Percentiles rank a stretch among this genome's conserved stretches.
Conservation (phyloP, 2,797 vertebrate species). For the Pelodytes ibericus region DNA sequence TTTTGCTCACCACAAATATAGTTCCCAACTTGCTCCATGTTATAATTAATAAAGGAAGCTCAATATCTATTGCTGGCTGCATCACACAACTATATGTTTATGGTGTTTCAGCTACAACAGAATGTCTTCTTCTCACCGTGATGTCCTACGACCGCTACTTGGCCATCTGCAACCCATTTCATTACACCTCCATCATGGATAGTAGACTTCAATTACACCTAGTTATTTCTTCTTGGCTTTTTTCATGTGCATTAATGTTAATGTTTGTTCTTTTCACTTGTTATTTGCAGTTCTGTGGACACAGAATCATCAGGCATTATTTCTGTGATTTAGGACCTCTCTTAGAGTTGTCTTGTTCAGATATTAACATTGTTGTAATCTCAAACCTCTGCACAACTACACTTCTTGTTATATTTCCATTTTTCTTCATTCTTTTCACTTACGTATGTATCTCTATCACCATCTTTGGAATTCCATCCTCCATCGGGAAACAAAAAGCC, state of each 20-base stretch:
- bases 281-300: not conserved
- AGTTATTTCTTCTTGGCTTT: not conserved
- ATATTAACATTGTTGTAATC: not conserved
- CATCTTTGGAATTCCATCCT: slow-evolving; percentile 54
- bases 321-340: not conserved
- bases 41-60: not conserved
- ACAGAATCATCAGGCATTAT: not conserved
- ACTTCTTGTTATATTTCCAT: not conserved
- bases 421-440: slow-evolving; percentile 35
- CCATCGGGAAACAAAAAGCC: slow-evolving; percentile 53
- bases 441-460: slow-evolving; percentile 38
- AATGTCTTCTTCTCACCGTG: slow-evolving; percentile 50
- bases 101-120: slow-evolving; percentile 27
- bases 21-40: not conserved
- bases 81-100: slow-evolving; percentile 36
- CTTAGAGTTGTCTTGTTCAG: not conserved
- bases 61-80: slow-evolving; percentile 40
- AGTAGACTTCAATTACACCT: not conserved
- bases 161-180: slow-evolving; percentile 48
- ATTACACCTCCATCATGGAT: slow-evolving; percentile 40
- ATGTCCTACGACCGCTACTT: slow-evolving; percentile 46
- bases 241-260: not conserved
- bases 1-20: not conserved
- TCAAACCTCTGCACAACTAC: not conserved
- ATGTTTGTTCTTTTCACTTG: not conserved